These are phyloP conservation scores for Spizaetus ornatus DNA, from an alignment of 2,113 vertebrate species.

Conservation along the genomic window DNA sequence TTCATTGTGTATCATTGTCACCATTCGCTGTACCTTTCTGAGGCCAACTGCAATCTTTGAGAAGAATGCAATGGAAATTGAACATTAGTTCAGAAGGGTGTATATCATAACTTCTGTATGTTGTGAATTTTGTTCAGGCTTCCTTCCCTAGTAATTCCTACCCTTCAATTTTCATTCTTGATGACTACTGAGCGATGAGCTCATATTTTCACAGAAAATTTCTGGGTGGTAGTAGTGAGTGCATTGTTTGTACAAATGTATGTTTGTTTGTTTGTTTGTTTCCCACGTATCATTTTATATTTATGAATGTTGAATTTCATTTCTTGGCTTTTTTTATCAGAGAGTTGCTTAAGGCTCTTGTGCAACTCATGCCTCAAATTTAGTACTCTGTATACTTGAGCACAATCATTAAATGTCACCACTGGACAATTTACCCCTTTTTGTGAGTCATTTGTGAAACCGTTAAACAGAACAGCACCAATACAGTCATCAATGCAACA, in stretches of 20 bases:
- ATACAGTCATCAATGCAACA: background rate
- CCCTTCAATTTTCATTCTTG: background rate
- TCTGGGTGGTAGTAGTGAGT: background rate
- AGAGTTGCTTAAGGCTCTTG: background rate
- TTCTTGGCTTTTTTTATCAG: background rate
- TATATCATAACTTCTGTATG: background rate
- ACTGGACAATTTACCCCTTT: background rate
- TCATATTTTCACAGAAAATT: background rate
- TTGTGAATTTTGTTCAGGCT: background rate
- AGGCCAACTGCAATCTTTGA: background rate
- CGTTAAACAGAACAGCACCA: background rate
- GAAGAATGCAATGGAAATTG: background rate
- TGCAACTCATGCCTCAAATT: background rate
- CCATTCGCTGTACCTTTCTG: background rate
- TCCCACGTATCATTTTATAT: background rate
- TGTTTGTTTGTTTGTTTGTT: background rate
- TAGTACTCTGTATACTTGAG: background rate
- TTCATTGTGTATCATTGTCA: background rate
- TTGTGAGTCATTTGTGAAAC: background rate
- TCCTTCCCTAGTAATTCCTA: background rate
- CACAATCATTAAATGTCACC: background rate
- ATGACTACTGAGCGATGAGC: background rate
- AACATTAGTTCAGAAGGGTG: background rate
- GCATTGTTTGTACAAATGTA: background rate
- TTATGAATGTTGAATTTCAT: background rate